A percentile compares a stretch with the other conserved stretches of the same genome.
Evolutionary conservation across 2,113 vertebrate genomes (phyloP).

Genomic region (Psephotus haematonotus): DNA sequence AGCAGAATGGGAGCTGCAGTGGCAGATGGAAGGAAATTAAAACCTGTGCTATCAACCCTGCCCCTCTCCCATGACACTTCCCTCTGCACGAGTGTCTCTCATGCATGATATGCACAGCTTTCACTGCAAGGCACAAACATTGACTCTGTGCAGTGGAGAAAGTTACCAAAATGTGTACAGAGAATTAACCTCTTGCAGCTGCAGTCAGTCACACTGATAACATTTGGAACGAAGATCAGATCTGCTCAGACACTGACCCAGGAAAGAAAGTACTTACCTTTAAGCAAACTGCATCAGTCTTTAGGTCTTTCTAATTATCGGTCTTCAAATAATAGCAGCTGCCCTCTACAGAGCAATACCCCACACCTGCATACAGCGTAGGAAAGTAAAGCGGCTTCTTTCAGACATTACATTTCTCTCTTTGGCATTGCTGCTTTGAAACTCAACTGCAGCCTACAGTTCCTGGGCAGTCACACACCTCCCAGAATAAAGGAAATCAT

Average conservation of each 20-base stretch:
- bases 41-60: not conserved
- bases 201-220: not conserved
- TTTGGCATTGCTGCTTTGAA: not conserved
- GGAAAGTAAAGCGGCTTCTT: not conserved
- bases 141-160: not conserved
- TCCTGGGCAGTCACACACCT: not conserved
- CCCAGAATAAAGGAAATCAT: not conserved
- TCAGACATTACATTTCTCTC: not conserved
- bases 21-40: not conserved
- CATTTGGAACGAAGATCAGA: not conserved
- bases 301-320: not conserved
- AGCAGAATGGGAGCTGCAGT: not conserved
- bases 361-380: not conserved
- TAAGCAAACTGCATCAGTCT: not conserved
- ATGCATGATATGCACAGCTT: not conserved
- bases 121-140: not conserved
- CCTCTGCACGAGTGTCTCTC: not conserved
- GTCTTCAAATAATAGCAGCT: not conserved
- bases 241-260: not conserved
- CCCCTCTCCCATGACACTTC: not conserved
- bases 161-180: not conserved
- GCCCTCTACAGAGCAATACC: not conserved
- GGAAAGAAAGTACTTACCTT: not conserved
- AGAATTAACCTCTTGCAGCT: not conserved
- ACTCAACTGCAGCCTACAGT: not conserved